Evolutionary conservation across 2,797 vertebrate genomes (phyloP), one percentile per base, ranked within the genome.

Genomic region (Arctocebus calabarensis): DNA sequence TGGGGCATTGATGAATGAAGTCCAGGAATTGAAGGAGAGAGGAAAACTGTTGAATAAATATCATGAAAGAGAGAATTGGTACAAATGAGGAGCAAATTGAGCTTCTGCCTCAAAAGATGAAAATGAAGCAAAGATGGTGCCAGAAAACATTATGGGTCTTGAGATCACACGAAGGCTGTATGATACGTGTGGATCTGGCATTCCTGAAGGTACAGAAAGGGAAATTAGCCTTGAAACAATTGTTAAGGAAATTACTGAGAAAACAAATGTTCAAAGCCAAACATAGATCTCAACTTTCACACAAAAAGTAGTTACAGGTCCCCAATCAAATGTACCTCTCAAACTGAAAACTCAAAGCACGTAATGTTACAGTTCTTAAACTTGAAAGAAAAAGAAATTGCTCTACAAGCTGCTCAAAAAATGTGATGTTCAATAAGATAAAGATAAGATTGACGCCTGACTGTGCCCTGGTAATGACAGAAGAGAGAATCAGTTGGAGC

Each of bases 11-110:
- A 61, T 32, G 7, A 90, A 59, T 68, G 62, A 92, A 22, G 29
- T 91, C 2, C 1, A 25, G 52, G 37, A 29, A 94, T 6, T 68
- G 27, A 92, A 88, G 91, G 66, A 91, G 37, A 94, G 52, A 88
- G 6, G 32, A 71, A 91, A 94, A 90, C 48, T 88, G 43, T 74
- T 1, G 2, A 89, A 91, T 78, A 85, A 94, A 83, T 88, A 85
- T 83, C 32, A 82, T 77, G 57, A 77, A 89, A 45, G 57, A 88
- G 25, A 94, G 48, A 83, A 88, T 91, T 25, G 25, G 13, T 93
- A 87, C 29, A 93, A 92, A 95, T 70, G 77, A 96, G 25, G 25
- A 90, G 27, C 34, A 90, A 92, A 94, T 13, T 52, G 82, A 97
- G 32, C 55, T 94, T 90, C 68, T 61, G 27, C 73, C 34, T 82